Base-by-base conservation (phyloP, 2,888 invertebrate genomes). In the Acleris laterana region DNA sequence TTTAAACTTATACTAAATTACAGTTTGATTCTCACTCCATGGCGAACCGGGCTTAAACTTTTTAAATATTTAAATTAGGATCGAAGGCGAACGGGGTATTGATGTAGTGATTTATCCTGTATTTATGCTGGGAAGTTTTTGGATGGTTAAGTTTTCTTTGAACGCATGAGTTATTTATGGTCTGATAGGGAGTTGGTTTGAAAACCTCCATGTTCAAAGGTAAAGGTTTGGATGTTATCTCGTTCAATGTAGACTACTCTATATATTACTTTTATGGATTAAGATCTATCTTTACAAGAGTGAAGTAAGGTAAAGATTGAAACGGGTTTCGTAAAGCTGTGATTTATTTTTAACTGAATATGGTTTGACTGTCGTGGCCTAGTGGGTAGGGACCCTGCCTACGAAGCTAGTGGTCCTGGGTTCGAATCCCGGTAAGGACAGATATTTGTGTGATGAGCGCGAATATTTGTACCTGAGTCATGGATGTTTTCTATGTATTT, bases 1-100 rank as follows among this genome's bases (percentile, higher is more conserved):
- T 59, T 60, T 50, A 50, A 53, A 64, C 51, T 64, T 50, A 42
- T 28, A 59, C 28, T 64, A 55, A 60, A 64, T 64, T 55, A 64
- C 38, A 22, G 42, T 55, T 59, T 50, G 42, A 3, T n/a, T 42
- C 53, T n/a, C 48, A 55, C 53, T 51, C 48, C 49, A 46, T 56
- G 42, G 49, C 42, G 25, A 19, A 20, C 17, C 55, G 32, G 22
- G 56, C 49, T 20, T 58, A 19, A 64, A 60, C 59, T 64, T 55
- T 64, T 64, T 49, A 64, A 64, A 64, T 60, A 64, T 64, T 60
- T 64, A 60, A 64, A 64, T 25, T 50, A 28, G 60, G 13, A 56
- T 20, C 19, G 49, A n/a, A 13, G 19, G 28, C 52, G 20, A 13
- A n/a, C 49, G 38, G 48, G 13, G 59, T 60, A 17, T 42, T 60